Evolutionary conservation across 2,797 vertebrate species (phyloP).

Genomic region (Loris lydekkerianus): DNA sequence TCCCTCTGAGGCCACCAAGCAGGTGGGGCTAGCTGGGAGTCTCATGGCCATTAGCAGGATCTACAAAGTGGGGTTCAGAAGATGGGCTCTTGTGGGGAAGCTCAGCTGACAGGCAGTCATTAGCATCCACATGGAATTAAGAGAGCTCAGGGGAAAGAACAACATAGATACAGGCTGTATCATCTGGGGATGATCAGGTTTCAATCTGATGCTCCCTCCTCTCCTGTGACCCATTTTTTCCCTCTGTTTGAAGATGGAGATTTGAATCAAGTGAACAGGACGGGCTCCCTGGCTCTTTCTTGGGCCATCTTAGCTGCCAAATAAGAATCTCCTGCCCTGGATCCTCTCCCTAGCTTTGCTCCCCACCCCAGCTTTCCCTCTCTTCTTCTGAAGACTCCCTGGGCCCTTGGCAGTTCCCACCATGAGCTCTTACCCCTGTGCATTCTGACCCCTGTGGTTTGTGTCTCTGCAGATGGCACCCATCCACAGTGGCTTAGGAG

Average conservation of each 20-base stretch:
- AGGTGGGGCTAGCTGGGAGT: fast-evolving
- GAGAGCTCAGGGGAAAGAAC: background rate
- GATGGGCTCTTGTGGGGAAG: background rate
- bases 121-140: background rate
- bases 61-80: fast-evolving
- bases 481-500: no score
- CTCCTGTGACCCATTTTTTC: background rate
- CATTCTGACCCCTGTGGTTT: background rate
- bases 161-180: background rate
- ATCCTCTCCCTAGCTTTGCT: background rate
- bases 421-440: fast-evolving
- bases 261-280: background rate
- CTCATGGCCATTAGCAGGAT: fast-evolving
- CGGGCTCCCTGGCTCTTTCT: background rate
- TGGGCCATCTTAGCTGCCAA: background rate
- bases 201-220: background rate
- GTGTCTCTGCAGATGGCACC: background rate
- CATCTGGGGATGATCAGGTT: background rate
- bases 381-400: background rate
- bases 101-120: background rate
- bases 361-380: fast-evolving
- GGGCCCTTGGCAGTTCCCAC: background rate
- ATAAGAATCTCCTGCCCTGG: background rate
- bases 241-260: background rate
- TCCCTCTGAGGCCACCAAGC: background rate